Base-by-base conservation (phyloP, 2,113 vertebrate species). In the Misgurnus mizolepis region DNA sequence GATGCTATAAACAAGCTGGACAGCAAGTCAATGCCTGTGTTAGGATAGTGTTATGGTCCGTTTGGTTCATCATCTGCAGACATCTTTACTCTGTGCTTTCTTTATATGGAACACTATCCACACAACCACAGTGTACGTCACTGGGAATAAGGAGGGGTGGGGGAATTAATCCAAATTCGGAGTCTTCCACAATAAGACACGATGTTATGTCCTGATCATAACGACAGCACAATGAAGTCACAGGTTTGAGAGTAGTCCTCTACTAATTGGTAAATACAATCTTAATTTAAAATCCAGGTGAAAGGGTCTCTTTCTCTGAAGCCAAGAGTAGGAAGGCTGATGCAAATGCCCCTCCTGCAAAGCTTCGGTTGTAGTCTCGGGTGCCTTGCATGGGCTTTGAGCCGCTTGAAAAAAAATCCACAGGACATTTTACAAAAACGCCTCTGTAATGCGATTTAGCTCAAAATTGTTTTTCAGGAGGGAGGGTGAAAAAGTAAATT, bases 401-500 rank as follows among this genome's bases (percentile, higher is more conserved):
- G 53, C 55, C 68, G 62, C 62, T 64, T 64, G 47, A 61, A 62
- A 65, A 64, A 83, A 86, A 86, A 89, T 90, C 90, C 91, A 88
- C 80, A 81, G 84, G 87, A 87, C 82, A 75, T 64, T 68, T 69
- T 49, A 61, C 17, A 78, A 76, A 86, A 88, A 84, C 8, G 76
- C 89, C 85, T 79, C 81, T 15, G 79, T 83, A 85, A 83, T 84
- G 85, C 74, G 67, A 91, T 89, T 88, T 85, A 85, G 85, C 85
- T 89, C 87, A 89, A 86, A 83, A 78, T 82, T 71, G 39, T 82
- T 88, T 88, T 89, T 87, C 89, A 84, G 55, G 81, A 22, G 70
- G 55, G 70, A 55, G 50, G 40, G 72, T 76, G 83, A 85, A 87
- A 86, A 83, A 85, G 89, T 86, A 91, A 93, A 92, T 92, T 90